Evolutionary conservation across 2,888 invertebrate genomes (phyloP), one percentile per base, ranked within the genome.

Genomic region (Dicyrtoma fusca): DNA sequence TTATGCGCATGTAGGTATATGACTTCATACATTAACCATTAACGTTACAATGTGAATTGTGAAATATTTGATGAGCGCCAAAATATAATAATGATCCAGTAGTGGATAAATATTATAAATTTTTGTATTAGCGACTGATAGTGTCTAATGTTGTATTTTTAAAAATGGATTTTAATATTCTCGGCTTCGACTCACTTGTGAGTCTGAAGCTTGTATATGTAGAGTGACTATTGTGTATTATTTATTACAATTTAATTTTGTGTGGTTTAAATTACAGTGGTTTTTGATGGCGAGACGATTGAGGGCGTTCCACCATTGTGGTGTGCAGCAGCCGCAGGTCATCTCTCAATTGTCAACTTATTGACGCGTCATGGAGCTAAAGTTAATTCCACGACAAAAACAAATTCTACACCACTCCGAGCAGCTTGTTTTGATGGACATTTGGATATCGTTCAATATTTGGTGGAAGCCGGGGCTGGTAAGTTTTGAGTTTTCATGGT

Each of bases 211-310:
- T 53, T n/a, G 17, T 53, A 53, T 53, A 2, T 14, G 53, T 53
- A 19, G 11, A 17, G 21, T 53, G 19, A 10, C 14, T 21, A 59
- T 59, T 21, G 25, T 23, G 25, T 21, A 1, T 10, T 59, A 34
- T 47, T n/a, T 14, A 55, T 44, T n/a, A 57, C 55, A 14, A 1
- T 44, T 68, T 34, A 21, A 44, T 21, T 13, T 23, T 51, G 61
- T 47, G 74, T 3, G 72, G 21, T 51, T 69, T 73, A 72, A 75
- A 74, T 84, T 85, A 75, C 87, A 88, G 97, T 98, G 76, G 93
- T 92, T 80, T 97, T 98, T 84, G 97, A 97, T 84, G 96, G 96
- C 8, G 97, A 98, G 84, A 94, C 94, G 77, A 97, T 98, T 83
- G 95, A 96, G 84, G 95, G 93, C 79, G 97, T 97, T 1, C 95